These are phyloP conservation scores for Pithys albifrons DNA, from an alignment of 2,113 vertebrate genomes.

Conservation along the genomic window DNA sequence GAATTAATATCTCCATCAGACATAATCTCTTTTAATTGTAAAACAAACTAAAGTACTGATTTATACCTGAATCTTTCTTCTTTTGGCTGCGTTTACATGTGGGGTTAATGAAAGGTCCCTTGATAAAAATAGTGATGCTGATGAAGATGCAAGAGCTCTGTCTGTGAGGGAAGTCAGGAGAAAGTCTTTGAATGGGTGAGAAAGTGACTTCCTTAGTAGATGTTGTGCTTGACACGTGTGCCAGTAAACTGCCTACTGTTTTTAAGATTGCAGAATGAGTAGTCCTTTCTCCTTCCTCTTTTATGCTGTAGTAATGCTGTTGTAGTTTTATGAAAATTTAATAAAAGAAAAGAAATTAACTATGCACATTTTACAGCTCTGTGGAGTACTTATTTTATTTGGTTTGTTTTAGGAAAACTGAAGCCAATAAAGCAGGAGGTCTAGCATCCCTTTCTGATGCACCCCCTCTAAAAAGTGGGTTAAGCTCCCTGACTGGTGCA, in stretches of 20 bases:
- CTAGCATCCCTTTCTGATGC: conserved; percentile 68
- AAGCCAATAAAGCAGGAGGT: conserved; percentile 55
- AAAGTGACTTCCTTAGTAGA: background rate
- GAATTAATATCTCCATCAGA: background rate
- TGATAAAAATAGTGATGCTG: conserved; percentile 50
- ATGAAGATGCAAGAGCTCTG: conserved; percentile 5
- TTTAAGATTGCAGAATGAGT: background rate
- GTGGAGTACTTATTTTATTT: background rate
- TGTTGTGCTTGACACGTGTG: background rate
- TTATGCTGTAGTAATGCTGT: background rate
- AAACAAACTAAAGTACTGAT: background rate
- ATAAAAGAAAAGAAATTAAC: background rate
- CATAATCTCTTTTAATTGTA: background rate
- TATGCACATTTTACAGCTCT: background rate
- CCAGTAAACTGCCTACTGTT: background rate
- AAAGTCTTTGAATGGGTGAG: conserved; percentile 62
- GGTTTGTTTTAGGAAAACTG: conserved; percentile 77
- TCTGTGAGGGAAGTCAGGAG: conserved; percentile 15
- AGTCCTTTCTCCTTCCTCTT: background rate
- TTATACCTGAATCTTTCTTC: background rate
- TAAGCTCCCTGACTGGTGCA: conserved; percentile 64
- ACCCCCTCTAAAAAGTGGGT: conserved; percentile 49
- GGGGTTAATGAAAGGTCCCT: conserved; percentile 37
- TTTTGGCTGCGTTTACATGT: background rate
- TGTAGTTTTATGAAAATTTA: background rate